Evolutionary conservation across 2,797 vertebrate genomes (phyloP).

Genomic region (Acridotheres tristis): DNA sequence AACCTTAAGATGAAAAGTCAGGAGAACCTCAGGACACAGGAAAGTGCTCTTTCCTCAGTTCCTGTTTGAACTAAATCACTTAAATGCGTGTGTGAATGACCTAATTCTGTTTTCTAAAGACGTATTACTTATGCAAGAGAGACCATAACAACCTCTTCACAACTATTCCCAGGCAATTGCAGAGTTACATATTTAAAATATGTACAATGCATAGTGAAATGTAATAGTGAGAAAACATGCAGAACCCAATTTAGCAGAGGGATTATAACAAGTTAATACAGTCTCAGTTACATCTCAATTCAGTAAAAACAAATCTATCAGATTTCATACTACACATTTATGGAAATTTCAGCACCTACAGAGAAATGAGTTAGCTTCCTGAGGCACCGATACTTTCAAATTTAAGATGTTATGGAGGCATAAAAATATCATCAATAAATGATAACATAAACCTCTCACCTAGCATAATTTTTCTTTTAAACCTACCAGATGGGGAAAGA

Average conservation of each 20-base stretch:
- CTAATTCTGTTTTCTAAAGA: constrained; percentile 61
- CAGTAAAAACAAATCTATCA: constrained; percentile 6
- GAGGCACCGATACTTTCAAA: background rate
- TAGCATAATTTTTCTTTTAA: background rate
- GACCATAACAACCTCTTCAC: constrained; percentile 20
- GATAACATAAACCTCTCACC: background rate
- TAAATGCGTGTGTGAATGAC: constrained; percentile 41
- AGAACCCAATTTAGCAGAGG: background rate
- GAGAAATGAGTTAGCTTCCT: background rate
- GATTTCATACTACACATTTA: background rate
- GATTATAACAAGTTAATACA: background rate
- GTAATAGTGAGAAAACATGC: background rate
- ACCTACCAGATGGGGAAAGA: background rate
- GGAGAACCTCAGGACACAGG: background rate
- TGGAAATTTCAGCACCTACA: constrained; percentile 17
- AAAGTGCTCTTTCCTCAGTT: background rate
- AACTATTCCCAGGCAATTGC: background rate
- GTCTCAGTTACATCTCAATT: background rate
- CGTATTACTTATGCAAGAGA: constrained; percentile 57
- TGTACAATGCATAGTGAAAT: background rate
- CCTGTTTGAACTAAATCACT: constrained; percentile 43
- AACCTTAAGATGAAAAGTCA: background rate
- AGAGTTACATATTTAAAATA: background rate
- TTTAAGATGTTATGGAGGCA: background rate
- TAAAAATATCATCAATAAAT: background rate